Base-by-base conservation (phyloP, 2,797 vertebrate species). In the Cyprinodon diabolis region DNA sequence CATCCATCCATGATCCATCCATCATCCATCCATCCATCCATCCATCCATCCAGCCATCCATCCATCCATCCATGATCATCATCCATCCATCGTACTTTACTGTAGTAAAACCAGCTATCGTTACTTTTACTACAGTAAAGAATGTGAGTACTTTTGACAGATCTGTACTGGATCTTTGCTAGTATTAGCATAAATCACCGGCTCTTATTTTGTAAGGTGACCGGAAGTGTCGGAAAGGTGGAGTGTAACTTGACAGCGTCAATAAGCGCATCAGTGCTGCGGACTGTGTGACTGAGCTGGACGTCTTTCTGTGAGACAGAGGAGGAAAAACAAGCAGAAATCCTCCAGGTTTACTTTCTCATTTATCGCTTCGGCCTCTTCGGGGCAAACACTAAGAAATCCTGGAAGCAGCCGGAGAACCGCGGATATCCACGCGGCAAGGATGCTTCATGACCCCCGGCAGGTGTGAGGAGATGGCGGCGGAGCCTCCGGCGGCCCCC, bases 401-500 rank as follows among this genome's bases (percentile, higher is more conserved):
- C 86, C 94, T 95, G 94, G 95, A 95, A 92, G 93, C 82, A 81
- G 80, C 88, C 47, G 92, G 79, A 71, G 91, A 87, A 91, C 82
- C 93, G 89, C 87, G 91, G 88, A 93, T 93, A 85, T 91, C 93
- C 47, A 93, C 93, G 72, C 92, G 88, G 68, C 92, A 94, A 82
- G 95, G 94, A 84, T 91, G 93, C 88, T 94, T 92, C 89, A 84
- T 94, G 86, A 84, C 84, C 79, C 85, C 80, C 77, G 78, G 89
- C 87, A 86, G 78, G 86, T 94, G 94, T 85, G 94, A 95, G 21
- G 92, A 90, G 77, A 92, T 91, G 91, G 75, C 88, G 54, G 90
- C 76, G 35, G 86, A 89, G 63, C 78, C 68, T 52, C 73, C 85
- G 82, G 77, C 75, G 82, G 78, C 62, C 25, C 68, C 89, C 73